These are phyloP conservation scores for Carposina sasakii DNA, from an alignment of 1,140 invertebrate genomes.

Conservation along the genomic window DNA sequence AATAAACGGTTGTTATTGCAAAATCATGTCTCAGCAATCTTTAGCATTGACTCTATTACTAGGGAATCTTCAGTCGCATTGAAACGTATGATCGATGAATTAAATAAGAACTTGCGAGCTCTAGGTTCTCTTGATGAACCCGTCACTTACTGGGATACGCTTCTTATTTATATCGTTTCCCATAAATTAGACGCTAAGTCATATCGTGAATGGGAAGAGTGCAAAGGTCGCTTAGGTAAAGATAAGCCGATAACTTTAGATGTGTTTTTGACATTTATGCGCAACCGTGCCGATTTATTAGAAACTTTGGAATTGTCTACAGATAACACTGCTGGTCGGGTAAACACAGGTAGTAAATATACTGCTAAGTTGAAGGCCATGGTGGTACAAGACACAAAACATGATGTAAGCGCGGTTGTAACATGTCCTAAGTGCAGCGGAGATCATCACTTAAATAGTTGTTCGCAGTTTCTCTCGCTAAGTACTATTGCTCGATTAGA, in stretches of 20 bases:
- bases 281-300: conserved; percentile 3
- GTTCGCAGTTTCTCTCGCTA: conserved; percentile 3
- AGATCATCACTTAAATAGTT: not conserved
- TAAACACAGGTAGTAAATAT: not conserved
- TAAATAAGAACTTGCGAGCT: conserved; percentile 1
- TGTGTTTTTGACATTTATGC: not conserved
- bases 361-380: not conserved
- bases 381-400: not conserved
- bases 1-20: too few species aligned
- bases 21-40: not conserved
- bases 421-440: conserved; percentile 1
- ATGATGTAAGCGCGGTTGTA: not conserved
- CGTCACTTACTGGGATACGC: not conserved
- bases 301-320: conserved; percentile 1
- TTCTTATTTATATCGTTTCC: not conserved
- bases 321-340: not conserved
- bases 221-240: not conserved
- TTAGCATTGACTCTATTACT: not conserved
- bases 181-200: conserved; percentile 2
- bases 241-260: not conserved
- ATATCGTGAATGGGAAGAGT: conserved; percentile 1
- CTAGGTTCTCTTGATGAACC: not conserved
- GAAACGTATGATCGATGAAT: not conserved
- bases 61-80: not conserved
- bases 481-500: not conserved